These are phyloP conservation scores for Gyps fulvus DNA, from an alignment of 2,113 vertebrate genomes.

Conservation along the genomic window DNA sequence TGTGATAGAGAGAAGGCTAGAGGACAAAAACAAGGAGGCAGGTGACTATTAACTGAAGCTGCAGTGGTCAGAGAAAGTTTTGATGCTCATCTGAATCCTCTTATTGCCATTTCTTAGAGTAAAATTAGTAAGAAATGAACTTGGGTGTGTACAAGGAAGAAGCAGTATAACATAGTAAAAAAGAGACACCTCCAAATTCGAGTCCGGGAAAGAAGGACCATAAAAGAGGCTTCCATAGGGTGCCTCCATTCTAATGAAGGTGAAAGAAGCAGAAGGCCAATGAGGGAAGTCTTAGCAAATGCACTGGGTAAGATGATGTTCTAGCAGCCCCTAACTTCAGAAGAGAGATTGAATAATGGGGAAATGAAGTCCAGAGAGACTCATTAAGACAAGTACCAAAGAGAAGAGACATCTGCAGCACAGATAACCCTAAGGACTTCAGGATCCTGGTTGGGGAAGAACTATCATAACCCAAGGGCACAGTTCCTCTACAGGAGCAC, in stretches of 20 bases:
- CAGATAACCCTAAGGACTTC: slow-evolving; percentile 25
- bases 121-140: background rate
- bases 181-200: background rate
- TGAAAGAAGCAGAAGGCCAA: background rate
- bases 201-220: background rate
- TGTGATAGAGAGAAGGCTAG: background rate
- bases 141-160: background rate
- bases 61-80: background rate
- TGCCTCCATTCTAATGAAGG: background rate
- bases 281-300: background rate
- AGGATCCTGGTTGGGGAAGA: slow-evolving; percentile 6
- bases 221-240: background rate
- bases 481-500: background rate
- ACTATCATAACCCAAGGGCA: slow-evolving; percentile 7
- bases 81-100: background rate
- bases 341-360: background rate
- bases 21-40: background rate
- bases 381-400: slow-evolving; percentile 39
- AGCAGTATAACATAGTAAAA: background rate
- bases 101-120: background rate
- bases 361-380: slow-evolving; percentile 40
- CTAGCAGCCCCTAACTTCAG: background rate
- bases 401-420: slow-evolving; percentile 33
- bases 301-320: background rate
- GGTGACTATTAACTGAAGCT: background rate